phyloP scores from a whole-genome alignment of 2,888 invertebrate species.

The Leptinotarsa peninsularis region DNA sequence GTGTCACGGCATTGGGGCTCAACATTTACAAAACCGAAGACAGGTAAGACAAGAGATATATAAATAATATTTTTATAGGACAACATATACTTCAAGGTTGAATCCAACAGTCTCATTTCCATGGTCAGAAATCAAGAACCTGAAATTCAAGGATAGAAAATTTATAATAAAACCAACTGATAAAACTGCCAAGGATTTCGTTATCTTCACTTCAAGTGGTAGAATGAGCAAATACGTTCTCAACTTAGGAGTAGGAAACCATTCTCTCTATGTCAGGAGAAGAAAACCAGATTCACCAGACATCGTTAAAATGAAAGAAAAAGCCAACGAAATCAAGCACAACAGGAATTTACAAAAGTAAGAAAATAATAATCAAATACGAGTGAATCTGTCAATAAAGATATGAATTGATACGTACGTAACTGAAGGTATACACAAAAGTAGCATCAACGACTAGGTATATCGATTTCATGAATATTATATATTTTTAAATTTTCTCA shows the following conservation, averaged over 20 bases:
- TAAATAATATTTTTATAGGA: not conserved
- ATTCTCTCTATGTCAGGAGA: slow-evolving; percentile 97
- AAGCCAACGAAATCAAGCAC: slow-evolving; percentile 92
- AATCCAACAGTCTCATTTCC: slow-evolving; percentile 99
- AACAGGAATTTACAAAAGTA: slow-evolving; percentile 70
- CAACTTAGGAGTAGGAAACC: slow-evolving; percentile 99
- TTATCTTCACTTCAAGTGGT: slow-evolving; percentile 95
- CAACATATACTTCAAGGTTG: slow-evolving; percentile 71
- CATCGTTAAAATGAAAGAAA: slow-evolving; percentile 99
- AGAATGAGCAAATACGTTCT: slow-evolving; percentile 98
- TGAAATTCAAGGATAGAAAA: slow-evolving; percentile 98
- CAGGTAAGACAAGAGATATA: slow-evolving; percentile 72
- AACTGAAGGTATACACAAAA: too few relatives aligned
- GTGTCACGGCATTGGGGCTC: slow-evolving; percentile 96
- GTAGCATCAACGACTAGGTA: too few relatives aligned
- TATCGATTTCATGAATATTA: too few relatives aligned
- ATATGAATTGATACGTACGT: too few relatives aligned
- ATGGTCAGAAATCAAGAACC: slow-evolving; percentile 99
- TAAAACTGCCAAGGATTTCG: slow-evolving; percentile 98
- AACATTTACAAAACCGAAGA: slow-evolving; percentile 99
- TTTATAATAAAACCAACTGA: slow-evolving; percentile 99
- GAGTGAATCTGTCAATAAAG: too few relatives aligned
- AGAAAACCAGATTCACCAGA: slow-evolving; percentile 99
- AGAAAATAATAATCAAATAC: not conserved
- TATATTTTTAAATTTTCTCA: too few relatives aligned